phyloP scores from a whole-genome alignment of 2,113 vertebrate genomes.

The Galeopterus variegatus region DNA sequence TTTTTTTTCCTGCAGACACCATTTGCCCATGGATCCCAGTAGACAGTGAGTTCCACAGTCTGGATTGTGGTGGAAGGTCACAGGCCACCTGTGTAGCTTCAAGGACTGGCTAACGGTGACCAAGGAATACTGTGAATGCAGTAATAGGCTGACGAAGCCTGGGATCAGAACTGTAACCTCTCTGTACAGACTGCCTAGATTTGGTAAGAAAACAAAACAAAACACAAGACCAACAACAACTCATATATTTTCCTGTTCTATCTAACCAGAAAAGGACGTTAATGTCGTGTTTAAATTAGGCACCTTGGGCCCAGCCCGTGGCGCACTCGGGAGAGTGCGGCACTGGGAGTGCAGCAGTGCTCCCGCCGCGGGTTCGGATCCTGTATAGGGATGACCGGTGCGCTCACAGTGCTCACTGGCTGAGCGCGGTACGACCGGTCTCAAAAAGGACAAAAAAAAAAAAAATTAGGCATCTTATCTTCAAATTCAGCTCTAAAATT shows the following conservation, averaged over 20 bases:
- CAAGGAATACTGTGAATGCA: rapidly evolving
- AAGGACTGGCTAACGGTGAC: not conserved
- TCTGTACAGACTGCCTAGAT: not conserved
- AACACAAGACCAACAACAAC: not conserved
- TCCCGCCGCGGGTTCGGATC: too few species aligned
- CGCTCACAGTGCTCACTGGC: too few species aligned
- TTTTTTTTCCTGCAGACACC: not conserved
- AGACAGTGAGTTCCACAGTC: not conserved
- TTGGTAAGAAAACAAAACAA: not conserved
- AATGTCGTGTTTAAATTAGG: not conserved
- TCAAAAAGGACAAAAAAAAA: too few species aligned
- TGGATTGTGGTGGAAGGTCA: not conserved
- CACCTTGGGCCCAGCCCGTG: too few species aligned
- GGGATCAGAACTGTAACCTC: not conserved
- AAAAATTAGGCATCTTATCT: not conserved
- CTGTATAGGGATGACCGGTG: too few species aligned
- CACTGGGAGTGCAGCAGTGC: too few species aligned
- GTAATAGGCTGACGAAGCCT: not conserved
- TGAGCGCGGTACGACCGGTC: too few species aligned
- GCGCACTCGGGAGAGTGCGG: too few species aligned
- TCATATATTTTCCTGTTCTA: not conserved
- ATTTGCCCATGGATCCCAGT: not conserved
- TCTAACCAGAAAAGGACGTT: not conserved
- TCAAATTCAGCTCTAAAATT: slow-evolving; percentile 41
- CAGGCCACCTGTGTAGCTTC: not conserved